Conservation (phyloP, 1,140 invertebrate genomes). For the Lepidotrigona ventralis region DNA sequence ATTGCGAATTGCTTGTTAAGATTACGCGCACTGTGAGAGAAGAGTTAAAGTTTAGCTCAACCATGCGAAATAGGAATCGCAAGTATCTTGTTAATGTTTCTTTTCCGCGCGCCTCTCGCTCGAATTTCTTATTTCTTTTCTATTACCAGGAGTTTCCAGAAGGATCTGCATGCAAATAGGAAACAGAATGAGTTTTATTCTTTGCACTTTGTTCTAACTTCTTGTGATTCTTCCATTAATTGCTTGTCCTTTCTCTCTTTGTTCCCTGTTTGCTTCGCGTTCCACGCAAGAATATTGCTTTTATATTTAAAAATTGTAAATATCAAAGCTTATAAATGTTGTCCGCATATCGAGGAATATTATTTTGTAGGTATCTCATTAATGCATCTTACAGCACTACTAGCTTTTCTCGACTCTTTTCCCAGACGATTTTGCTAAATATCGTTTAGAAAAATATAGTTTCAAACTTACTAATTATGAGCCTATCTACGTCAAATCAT, state of each 20-base stretch:
- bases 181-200: constrained; percentile 21
- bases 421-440: too few relatives aligned
- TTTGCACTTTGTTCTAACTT: neutral
- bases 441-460: too few relatives aligned
- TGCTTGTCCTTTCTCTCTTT: neutral
- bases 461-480: too few relatives aligned
- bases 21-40: neutral
- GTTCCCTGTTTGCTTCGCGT: neutral
- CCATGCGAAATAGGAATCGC: neutral
- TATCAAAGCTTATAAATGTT: neutral
- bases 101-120: neutral
- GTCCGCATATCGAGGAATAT: neutral
- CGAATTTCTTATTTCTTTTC: constrained; percentile 18
- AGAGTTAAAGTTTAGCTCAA: constrained; percentile 8
- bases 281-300: neutral
- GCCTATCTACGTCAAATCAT: too few relatives aligned
- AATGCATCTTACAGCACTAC: neutral
- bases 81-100: constrained; percentile 25
- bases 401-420: too few relatives aligned
- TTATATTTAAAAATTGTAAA: neutral
- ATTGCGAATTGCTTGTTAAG: constrained; percentile 7
- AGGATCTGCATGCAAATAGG: constrained; percentile 23
- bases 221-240: constrained; percentile 1
- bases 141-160: neutral
- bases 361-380: neutral